phyloP scores from a whole-genome alignment of 1,140 invertebrate species.

The Panonychus citri region DNA sequence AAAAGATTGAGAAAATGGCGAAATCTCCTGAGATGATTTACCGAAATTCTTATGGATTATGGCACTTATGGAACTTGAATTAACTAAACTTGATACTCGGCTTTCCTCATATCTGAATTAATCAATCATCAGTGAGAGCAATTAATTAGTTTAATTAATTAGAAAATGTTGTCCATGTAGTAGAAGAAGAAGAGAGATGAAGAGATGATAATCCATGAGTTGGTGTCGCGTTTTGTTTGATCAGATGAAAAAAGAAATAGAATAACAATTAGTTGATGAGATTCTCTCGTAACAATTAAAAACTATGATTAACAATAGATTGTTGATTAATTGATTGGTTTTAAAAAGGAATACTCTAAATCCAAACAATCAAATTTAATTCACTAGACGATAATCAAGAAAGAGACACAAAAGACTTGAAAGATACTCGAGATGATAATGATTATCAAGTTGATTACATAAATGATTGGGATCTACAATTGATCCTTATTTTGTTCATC shows the following conservation, averaged over 20 bases:
- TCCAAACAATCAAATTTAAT: too few species aligned
- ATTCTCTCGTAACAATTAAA: too few species aligned
- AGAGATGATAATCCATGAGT: neutral
- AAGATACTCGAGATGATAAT: neutral
- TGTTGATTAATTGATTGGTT: too few species aligned
- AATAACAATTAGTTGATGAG: too few species aligned
- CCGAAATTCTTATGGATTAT: too few species aligned
- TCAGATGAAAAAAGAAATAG: neutral
- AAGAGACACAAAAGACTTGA: too few species aligned
- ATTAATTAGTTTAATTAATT: neutral
- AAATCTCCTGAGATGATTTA: too few species aligned
- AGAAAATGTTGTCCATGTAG: neutral
- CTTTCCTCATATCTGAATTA: conserved; percentile 13
- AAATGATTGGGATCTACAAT: neutral
- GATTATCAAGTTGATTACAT: neutral
- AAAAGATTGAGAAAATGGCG: too few species aligned
- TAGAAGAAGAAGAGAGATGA: neutral
- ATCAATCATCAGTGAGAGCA: neutral
- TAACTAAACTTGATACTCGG: conserved; percentile 16
- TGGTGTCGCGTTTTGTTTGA: neutral
- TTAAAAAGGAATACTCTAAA: too few species aligned
- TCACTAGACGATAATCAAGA: too few species aligned
- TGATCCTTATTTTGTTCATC: neutral
- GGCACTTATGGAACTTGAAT: neutral
- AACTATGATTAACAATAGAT: too few species aligned